Evolutionary conservation across 2,888 invertebrate species (phyloP), one percentile per base, ranked within the genome.

Genomic region (Drosophila picticornis): DNA sequence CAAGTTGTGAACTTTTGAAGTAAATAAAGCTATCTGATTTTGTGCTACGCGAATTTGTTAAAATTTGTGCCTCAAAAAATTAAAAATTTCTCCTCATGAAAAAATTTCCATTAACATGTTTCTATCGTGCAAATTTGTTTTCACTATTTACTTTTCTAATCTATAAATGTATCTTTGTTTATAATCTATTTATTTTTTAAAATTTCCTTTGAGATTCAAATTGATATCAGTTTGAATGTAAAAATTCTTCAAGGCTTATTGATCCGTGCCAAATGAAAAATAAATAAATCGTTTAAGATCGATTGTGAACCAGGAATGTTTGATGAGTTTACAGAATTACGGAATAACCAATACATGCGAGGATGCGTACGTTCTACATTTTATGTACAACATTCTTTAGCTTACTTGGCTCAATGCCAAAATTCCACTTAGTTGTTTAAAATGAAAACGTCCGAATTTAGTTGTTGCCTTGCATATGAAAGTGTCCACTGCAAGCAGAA

Each of bases 321-420:
- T 74, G 78, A 77, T 69, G 78, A 67, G 67, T 79, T 80, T 82
- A 82, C 79, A 71, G 50, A 56, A 79, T 75, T 60, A 75, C 66
- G 50, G 53, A 78, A 69, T 43, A 73, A 46, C 51, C 50, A 60
- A 81, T 81, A 67, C 29, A 62, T 25, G 50, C 11, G 29, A 46
- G 57, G n/a, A 61, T 71, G 63, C 27, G 55, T 72, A 76, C 74
- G 78, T 72, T 77, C 71, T 80, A 80, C 71, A 77, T 80, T 89
- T 75, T 53, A 77, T 71, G 75, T 75, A 87, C 75, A 84, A 77
- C 65, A 90, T 87, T 89, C 85, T 72, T 89, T 56, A 61, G 75
- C 59, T 84, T 72, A 74, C 72, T 87, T 87, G 87, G 87, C 84
- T 70, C 57, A 52, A 31, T 65, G 90, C 90, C 91, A 88, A 83